Percentiles rank a stretch among this genome's conserved stretches.
These are phyloP conservation scores for Eremobia ochroleuca DNA, from an alignment of 2,888 invertebrate genomes.

Conservation along the genomic window DNA sequence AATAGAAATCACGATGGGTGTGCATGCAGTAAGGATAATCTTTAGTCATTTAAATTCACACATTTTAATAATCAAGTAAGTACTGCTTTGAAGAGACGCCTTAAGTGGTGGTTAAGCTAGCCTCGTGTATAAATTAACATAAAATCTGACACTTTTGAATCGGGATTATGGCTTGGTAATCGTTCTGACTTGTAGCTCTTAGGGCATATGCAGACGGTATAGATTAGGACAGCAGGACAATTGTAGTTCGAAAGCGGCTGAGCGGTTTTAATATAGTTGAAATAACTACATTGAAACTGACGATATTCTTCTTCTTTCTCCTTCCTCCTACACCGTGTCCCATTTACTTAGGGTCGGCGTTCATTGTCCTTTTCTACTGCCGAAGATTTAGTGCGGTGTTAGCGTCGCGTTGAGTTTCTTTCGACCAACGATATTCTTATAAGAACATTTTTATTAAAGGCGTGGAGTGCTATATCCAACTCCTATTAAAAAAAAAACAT, in stretches of 20 bases:
- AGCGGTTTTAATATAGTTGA: not conserved
- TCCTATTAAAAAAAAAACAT: not conserved
- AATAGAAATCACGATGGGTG: constrained; percentile 28
- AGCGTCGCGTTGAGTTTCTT: not conserved
- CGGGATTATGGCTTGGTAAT: not conserved
- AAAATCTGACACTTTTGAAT: constrained; percentile 12
- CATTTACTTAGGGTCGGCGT: too few species aligned
- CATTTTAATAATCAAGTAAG: constrained; percentile 35
- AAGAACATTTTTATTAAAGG: not conserved
- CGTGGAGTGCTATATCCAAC: not conserved
- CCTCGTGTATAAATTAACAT: constrained; percentile 12
- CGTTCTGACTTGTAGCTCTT: not conserved
- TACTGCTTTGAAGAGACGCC: not conserved
- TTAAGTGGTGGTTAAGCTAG: constrained; percentile 11
- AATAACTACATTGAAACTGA: not conserved
- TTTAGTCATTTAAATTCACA: constrained; percentile 29
- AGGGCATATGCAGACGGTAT: not conserved
- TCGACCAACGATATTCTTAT: not conserved
- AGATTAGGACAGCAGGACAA: not conserved
- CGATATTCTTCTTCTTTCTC: not conserved
- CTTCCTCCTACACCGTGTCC: too few species aligned
- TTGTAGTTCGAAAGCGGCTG: too few species aligned
- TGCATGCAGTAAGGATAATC: constrained; percentile 35
- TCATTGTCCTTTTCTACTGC: not conserved
- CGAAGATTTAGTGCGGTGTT: not conserved